These are phyloP conservation scores for Brenthis daphne DNA, from an alignment of 2,888 invertebrate species.

Conservation along the genomic window DNA sequence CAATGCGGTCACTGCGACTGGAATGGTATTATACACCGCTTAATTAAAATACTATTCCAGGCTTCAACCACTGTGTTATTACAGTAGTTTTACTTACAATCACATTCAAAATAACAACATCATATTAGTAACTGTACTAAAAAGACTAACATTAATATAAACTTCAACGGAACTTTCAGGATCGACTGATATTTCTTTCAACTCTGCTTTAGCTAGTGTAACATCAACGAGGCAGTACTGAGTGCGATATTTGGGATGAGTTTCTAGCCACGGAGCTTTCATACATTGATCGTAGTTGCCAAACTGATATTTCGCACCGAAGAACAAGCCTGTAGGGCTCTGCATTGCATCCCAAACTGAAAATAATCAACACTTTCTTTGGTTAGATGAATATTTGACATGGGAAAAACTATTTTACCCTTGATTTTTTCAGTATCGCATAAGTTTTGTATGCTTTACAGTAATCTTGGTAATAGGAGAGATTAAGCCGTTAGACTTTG, in stretches of 20 bases:
- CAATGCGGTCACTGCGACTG: too few relatives aligned
- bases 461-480: too few relatives aligned
- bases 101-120: neutral
- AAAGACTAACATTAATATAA: conserved; percentile 44
- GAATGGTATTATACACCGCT: too few relatives aligned
- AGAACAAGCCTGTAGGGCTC: conserved; percentile 78
- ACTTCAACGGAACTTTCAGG: conserved; percentile 41
- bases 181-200: conserved; percentile 18
- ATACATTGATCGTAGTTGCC: conserved; percentile 84
- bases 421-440: neutral
- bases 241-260: conserved; percentile 55
- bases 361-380: neutral
- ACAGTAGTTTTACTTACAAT: neutral
- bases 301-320: conserved; percentile 79
- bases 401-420: neutral
- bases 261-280: conserved; percentile 55
- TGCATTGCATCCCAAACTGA: conserved; percentile 84
- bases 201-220: conserved; percentile 41
- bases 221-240: conserved; percentile 76
- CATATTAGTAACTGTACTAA: neutral
- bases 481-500: too few relatives aligned
- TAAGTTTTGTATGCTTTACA: too few relatives aligned
- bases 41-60: too few relatives aligned
- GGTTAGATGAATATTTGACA: too few relatives aligned
- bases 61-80: too few relatives aligned